These are phyloP conservation scores for Monoplex corrugatus DNA, from an alignment of 2,888 invertebrate species.

Conservation along the genomic window DNA sequence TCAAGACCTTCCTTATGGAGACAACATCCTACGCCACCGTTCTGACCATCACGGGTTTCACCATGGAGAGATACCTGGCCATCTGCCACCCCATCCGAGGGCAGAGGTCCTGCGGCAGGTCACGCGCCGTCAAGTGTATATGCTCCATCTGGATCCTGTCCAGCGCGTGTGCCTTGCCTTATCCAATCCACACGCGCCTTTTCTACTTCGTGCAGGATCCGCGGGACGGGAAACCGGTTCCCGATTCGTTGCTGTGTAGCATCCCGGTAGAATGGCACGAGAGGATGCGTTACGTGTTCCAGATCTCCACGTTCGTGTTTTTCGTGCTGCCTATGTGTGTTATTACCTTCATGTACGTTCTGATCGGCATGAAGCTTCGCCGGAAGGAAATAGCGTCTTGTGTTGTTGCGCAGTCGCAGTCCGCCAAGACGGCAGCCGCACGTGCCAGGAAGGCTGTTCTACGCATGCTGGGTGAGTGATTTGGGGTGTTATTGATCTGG, in stretches of 20 bases:
- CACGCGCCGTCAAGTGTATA: constrained; percentile 91
- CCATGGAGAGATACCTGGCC: constrained; percentile 92
- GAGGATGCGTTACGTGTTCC: constrained; percentile 84
- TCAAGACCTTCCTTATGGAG: constrained; percentile 82
- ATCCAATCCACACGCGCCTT: constrained; percentile 74
- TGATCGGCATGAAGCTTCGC: constrained; percentile 75
- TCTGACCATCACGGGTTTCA: constrained; percentile 95
- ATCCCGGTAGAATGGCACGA: constrained; percentile 70
- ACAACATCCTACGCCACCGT: constrained; percentile 93
- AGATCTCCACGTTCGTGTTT: constrained; percentile 91
- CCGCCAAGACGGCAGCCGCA: constrained; percentile 53
- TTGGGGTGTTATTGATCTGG: no score
- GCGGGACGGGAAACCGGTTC: constrained; percentile 61
- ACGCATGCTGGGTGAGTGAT: constrained; percentile 78
- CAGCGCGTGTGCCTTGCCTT: constrained; percentile 86
- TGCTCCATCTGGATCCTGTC: constrained; percentile 89
- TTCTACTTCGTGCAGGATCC: constrained; percentile 69
- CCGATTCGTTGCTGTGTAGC: constrained; percentile 76
- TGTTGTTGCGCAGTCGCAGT: constrained; percentile 51
- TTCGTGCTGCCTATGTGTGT: constrained; percentile 89
- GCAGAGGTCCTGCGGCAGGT: constrained; percentile 91
- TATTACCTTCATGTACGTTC: constrained; percentile 88
- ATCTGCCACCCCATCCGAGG: constrained; percentile 94
- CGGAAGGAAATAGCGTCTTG: constrained; percentile 51
- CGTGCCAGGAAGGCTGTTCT: constrained; percentile 71